Evolutionary conservation across 2,888 invertebrate genomes (phyloP).

Genomic region (Chironomus tentans): DNA sequence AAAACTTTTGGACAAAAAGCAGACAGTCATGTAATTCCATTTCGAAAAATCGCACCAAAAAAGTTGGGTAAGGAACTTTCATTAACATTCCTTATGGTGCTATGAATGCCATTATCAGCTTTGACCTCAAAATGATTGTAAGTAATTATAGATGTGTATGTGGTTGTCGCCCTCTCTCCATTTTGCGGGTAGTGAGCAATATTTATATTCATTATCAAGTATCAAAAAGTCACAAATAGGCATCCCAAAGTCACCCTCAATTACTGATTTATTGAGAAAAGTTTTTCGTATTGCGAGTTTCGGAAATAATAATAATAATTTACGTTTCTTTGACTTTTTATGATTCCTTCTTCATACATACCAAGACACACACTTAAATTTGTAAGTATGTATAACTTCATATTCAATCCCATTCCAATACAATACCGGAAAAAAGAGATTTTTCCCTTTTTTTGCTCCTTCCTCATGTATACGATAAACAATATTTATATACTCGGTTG

Average conservation of each 20-base stretch:
- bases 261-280: conserved; percentile 23
- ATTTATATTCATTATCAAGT: conserved; percentile 24
- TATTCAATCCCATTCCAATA: no score
- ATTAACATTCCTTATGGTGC: not conserved
- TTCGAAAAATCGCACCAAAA: no score
- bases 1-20: no score
- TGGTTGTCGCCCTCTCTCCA: not conserved
- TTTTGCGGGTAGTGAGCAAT: not conserved
- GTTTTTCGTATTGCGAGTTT: not conserved
- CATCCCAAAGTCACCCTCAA: not conserved
- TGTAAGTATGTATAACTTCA: not conserved
- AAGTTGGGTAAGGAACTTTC: not conserved
- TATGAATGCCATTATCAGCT: not conserved
- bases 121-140: not conserved
- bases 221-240: not conserved
- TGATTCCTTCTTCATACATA: not conserved
- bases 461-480: conserved; percentile 1
- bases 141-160: not conserved
- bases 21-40: no score
- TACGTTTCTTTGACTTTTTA: conserved; percentile 1
- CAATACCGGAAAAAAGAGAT: not conserved
- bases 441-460: not conserved
- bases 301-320: conserved; percentile 25
- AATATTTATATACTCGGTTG: conserved; percentile 22
- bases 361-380: not conserved